Evolutionary conservation across 30 jellyfish, hydroid and myxozoan species (phyloP).

Genomic region (Pseudorhiza aurosa): DNA sequence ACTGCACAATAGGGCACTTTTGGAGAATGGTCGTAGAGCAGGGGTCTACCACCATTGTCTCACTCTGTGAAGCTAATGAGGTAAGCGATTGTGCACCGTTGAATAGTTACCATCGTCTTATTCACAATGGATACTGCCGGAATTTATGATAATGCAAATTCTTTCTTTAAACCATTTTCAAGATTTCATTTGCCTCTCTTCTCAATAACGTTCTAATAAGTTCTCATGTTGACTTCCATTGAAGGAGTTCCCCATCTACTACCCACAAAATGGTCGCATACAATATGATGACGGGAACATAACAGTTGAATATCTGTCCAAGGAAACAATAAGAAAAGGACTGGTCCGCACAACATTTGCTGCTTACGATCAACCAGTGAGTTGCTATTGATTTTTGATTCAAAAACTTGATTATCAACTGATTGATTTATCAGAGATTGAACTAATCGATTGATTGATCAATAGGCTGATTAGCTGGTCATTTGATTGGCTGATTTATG

Average conservation of each 20-base stretch:
- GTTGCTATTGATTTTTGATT: background rate
- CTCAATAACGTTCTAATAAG: background rate
- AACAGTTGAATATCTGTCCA: background rate
- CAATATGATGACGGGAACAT: conserved; percentile 33
- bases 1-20: conserved; percentile 46
- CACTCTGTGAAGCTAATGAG: conserved; percentile 53
- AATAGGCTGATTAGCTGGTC: background rate
- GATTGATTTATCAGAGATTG: background rate
- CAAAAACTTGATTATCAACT: background rate
- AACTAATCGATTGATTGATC: background rate
- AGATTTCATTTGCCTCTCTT: background rate
- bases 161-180: no score
- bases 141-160: no score
- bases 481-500: background rate
- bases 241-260: conserved; percentile 43
- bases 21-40: conserved; percentile 78
- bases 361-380: conserved; percentile 44
- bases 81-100: no score
- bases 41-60: conserved; percentile 31
- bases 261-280: conserved; percentile 22
- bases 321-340: conserved; percentile 4
- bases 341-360: background rate
- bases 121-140: no score
- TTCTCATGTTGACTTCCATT: background rate
- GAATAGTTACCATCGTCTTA: no score